Base-by-base conservation (phyloP, 1,140 invertebrate genomes). In the Zaprionus camerounensis region DNA sequence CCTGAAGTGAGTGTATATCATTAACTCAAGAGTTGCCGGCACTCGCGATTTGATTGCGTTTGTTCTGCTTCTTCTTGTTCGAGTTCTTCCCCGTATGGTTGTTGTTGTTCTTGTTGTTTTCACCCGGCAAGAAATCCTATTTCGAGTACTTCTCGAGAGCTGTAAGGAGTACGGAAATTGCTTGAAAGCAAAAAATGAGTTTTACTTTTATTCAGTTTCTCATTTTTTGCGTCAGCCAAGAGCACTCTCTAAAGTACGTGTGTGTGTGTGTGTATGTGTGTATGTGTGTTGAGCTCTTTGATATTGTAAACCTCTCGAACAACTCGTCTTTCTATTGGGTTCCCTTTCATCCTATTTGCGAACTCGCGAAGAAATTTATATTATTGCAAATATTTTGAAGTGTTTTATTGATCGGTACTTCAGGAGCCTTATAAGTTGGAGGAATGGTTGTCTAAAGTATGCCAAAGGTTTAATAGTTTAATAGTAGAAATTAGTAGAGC, bases 1-100 rank as follows among this genome's bases (percentile, higher is more conserved):
- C 68, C 75, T 88, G 77, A 87, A 88, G 84, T 81, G 85, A 88
- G 81, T 88, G 85, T 87, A 90, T 87, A 87, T 87, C 85, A 87
- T 87, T 87, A 87, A 87, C 84, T 87, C 78, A 36, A 87, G 84
- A 71, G 71, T 71, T 83, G 80, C 72, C 78, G 76, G 68, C 82
- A 85, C 82, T 88, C 76, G 84, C 80, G 78, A 74, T 82, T 82
- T 87, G 68, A 85, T 85, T 85, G 80, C 76, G 75, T 87, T 86
- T 76, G 64, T 76, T 71, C 72, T 51, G 59, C 58, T 20, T 72
- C 17, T n/a, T 44, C 20, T 15, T 31, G 15, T 36, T 44, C 5
- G 5, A 6, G 15, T 15, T n/a, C 11, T 53, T 15, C 28, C 24
- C 46, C 15, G 44, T 26, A 4, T 61, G 44, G 22, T 61, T 49